These are phyloP conservation scores for Phrynocephalus guinanensis DNA, from an alignment of 2,797 vertebrate species.

Conservation along the genomic window DNA sequence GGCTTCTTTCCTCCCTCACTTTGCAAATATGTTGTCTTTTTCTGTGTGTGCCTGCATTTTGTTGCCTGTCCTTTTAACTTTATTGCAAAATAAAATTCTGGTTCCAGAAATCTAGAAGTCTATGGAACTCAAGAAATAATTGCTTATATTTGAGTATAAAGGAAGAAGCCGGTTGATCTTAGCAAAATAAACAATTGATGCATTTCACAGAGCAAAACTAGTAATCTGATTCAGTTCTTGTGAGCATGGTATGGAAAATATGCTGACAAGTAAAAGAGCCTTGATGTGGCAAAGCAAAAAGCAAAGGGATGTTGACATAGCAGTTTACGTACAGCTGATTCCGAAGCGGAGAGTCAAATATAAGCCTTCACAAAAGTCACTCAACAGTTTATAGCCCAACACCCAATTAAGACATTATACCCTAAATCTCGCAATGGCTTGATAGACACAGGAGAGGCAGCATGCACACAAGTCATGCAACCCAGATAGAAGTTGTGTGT, in stretches of 20 bases:
- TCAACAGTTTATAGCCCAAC: not conserved
- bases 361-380: not conserved
- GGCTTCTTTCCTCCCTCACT: not conserved
- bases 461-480: too few relatives aligned
- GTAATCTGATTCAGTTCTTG: not conserved
- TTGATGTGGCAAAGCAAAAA: not conserved
- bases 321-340: conserved; percentile 22
- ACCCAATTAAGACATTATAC: too few relatives aligned
- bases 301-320: not conserved
- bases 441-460: too few relatives aligned
- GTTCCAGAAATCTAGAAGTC: not conserved
- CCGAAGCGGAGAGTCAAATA: conserved; percentile 4
- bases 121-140: not conserved
- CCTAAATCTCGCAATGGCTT: too few relatives aligned
- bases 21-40: not conserved
- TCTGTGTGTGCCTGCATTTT: not conserved
- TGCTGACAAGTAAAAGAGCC: conserved; percentile 1
- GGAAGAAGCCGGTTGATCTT: not conserved
- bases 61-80: not conserved
- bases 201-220: not conserved
- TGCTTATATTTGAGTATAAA: not conserved
- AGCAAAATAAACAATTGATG: conserved; percentile 10
- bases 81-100: not conserved
- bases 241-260: conserved; percentile 16
- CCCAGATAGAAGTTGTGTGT: too few relatives aligned